A percentile compares a stretch with the other conserved stretches of the same genome.
These are phyloP conservation scores for Octonoba sinensis DNA, from an alignment of 2,888 invertebrate genomes.

Conservation along the genomic window DNA sequence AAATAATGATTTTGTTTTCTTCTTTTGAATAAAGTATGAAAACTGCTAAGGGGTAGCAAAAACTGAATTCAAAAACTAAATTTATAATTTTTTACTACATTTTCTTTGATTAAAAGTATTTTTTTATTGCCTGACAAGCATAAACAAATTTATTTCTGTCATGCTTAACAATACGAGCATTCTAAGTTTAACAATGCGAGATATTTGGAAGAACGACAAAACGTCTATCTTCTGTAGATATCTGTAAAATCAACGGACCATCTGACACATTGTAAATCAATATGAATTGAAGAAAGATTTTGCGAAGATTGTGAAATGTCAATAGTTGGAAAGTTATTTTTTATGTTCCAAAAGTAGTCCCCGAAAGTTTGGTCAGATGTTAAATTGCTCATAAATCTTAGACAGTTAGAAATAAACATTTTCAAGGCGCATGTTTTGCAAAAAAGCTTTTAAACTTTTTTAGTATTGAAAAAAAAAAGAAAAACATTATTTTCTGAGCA, in stretches of 20 bases:
- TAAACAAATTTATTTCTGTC: no score
- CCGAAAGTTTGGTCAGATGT: conserved; percentile 9
- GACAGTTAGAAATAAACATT: conserved; percentile 14
- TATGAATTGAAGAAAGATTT: conserved; percentile 25
- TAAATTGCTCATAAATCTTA: conserved; percentile 13
- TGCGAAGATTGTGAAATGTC: conserved; percentile 5
- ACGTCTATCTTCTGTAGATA: conserved; percentile 7
- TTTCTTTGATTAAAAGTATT: no score
- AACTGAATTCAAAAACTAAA: no score
- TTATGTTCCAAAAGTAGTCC: conserved; percentile 20
- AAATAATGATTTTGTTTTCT: no score
- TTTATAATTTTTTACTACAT: no score
- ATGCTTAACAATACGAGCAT: no score
- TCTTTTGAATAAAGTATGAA: no score
- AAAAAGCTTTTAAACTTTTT: conserved; percentile 6
- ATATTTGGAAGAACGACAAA: no score
- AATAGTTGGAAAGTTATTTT: conserved; percentile 28
- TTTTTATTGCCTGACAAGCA: no score
- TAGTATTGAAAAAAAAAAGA: conserved; percentile 6
- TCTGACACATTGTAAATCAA: conserved; percentile 38
- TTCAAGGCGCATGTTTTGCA: conserved; percentile 6
- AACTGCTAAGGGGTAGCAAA: no score
- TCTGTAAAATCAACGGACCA: conserved; percentile 28
- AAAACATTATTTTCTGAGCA: background rate
- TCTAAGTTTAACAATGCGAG: no score